These are phyloP conservation scores for Hippotragus niger DNA, from an alignment of 2,113 vertebrate genomes.

Conservation along the genomic window DNA sequence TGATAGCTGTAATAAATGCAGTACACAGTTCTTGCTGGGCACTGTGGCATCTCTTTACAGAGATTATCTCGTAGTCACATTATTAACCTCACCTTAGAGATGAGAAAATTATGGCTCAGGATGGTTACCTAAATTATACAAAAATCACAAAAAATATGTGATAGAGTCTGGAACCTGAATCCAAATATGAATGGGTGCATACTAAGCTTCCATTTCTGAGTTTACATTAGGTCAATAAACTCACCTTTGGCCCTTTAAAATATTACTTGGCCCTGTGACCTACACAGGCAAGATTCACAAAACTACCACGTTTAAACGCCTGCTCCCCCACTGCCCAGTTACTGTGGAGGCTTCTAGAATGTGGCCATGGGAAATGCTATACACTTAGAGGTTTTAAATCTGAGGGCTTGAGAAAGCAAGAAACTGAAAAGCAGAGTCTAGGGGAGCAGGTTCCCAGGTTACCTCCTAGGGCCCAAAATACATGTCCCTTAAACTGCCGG, in stretches of 20 bases:
- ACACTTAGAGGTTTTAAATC: neutral
- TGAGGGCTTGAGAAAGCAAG: neutral
- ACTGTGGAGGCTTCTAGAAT: neutral
- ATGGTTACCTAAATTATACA: neutral
- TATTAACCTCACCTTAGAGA: constrained; percentile 3
- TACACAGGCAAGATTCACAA: neutral
- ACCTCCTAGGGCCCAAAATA: neutral
- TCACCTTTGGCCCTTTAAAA: neutral
- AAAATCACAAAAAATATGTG: constrained; percentile 1
- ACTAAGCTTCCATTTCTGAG: neutral
- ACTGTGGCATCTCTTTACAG: neutral
- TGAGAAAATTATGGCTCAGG: neutral
- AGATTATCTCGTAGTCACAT: neutral
- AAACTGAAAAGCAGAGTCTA: neutral
- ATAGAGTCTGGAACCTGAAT: neutral
- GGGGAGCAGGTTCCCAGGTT: neutral
- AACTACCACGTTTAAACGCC: neutral
- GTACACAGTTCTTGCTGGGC: neutral
- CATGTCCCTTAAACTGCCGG: neutral
- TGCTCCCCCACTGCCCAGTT: neutral
- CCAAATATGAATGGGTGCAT: neutral
- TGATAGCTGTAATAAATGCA: neutral
- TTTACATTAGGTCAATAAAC: neutral
- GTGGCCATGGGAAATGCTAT: neutral
- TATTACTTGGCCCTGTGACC: neutral